Percentiles rank a stretch among this genome's conserved stretches.
phyloP scores from a whole-genome alignment of 1,140 invertebrate genomes.

The Lepidurus couesii region DNA sequence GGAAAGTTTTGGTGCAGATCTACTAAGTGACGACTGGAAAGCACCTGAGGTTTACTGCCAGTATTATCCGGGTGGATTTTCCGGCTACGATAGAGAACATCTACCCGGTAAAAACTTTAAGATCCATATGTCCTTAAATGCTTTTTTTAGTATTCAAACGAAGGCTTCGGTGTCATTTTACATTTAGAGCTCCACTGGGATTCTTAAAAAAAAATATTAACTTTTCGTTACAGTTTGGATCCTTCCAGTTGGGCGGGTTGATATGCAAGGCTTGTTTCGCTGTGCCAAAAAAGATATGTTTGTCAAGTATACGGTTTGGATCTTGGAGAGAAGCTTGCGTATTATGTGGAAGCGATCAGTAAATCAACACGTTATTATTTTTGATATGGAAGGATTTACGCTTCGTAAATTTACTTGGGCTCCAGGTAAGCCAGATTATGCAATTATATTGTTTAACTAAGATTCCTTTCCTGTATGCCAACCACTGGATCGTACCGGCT shows the following conservation, averaged over 20 bases:
- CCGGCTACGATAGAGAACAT: constrained; percentile 78
- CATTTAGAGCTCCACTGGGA: too few species aligned
- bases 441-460: constrained; percentile 24
- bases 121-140: too few species aligned
- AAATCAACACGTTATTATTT: constrained; percentile 60
- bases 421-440: constrained; percentile 55
- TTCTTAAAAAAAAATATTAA: too few species aligned
- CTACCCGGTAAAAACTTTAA: constrained; percentile 57
- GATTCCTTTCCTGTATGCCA: constrained; percentile 6
- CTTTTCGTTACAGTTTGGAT: constrained; percentile 24
- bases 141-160: too few species aligned
- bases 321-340: constrained; percentile 49
- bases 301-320: constrained; percentile 58
- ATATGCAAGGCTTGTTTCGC: constrained; percentile 73
- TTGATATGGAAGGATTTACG: constrained; percentile 80
- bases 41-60: constrained; percentile 62
- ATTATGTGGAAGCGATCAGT: constrained; percentile 55
- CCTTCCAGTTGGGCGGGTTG: constrained; percentile 41
- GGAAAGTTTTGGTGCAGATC: constrained; percentile 69
- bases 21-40: constrained; percentile 57
- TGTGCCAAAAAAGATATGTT: constrained; percentile 64
- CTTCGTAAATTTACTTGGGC: constrained; percentile 75
- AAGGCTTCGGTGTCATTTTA: too few species aligned
- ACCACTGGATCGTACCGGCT: not conserved
- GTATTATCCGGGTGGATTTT: constrained; percentile 67